phyloP scores from a whole-genome alignment of 2,888 invertebrate genomes.

The Drosophila paranaensis region DNA sequence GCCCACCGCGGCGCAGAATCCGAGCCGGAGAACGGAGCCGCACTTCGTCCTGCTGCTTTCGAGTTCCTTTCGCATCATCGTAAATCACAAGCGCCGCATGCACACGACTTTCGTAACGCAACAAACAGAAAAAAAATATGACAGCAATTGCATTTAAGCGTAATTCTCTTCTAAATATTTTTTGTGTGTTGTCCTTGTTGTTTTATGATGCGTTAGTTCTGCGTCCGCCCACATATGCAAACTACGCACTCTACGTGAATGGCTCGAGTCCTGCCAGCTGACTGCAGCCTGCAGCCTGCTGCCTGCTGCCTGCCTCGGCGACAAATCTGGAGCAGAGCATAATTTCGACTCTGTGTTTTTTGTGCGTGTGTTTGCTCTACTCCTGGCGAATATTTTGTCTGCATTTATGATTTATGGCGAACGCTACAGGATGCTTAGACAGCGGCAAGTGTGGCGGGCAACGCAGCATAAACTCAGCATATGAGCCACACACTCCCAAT shows the following conservation, averaged over 20 bases:
- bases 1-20: conserved; percentile 44
- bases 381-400: conserved; percentile 62
- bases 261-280: conserved; percentile 28
- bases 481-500: conserved; percentile 30
- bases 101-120: conserved; percentile 40
- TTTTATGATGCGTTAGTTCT: conserved; percentile 64
- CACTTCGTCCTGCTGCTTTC: conserved; percentile 54
- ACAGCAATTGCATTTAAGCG: conserved; percentile 60
- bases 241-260: conserved; percentile 53
- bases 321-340: conserved; percentile 67
- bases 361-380: conserved; percentile 21
- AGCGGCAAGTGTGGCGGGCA: conserved; percentile 67
- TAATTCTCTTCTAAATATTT: conserved; percentile 66
- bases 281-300: conserved; percentile 22
- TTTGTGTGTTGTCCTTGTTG: conserved; percentile 60
- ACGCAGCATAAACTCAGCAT: conserved; percentile 29
- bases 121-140: conserved; percentile 17
- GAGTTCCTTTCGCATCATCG: conserved; percentile 70
- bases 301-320: conserved; percentile 23
- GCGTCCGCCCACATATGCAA: conserved; percentile 68
- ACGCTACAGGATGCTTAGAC: conserved; percentile 62
- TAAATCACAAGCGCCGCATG: conserved; percentile 81
- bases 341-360: conserved; percentile 45
- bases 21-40: conserved; percentile 3
- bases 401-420: conserved; percentile 66